Evolutionary conservation across 2,888 invertebrate genomes (phyloP), one percentile per base, ranked within the genome.

Genomic region (Mythimna loreyi): DNA sequence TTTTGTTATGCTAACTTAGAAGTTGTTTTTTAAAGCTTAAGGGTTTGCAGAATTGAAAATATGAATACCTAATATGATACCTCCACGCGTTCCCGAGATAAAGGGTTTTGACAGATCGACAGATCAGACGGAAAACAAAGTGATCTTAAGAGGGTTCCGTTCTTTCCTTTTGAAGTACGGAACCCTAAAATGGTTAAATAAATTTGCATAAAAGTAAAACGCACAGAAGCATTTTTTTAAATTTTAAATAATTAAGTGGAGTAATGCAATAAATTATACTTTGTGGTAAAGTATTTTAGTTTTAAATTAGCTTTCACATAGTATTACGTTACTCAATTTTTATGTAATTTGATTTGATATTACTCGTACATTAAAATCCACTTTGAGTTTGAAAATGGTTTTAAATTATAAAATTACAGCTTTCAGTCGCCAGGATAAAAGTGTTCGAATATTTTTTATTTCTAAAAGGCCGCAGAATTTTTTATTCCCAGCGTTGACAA

Each of bases 401-500:
- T 67, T 45, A 56, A 65, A 62, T 69, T 55, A 59, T 67, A 43
- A 64, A 67, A 60, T 62, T 58, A 70, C 45, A 30, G 49, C 47
- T 56, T 63, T 65, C 16, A 71, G 56, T 71, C 36, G 28, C 52
- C 21, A 52, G 43, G 43, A 62, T 53, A 64, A 75, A 70, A 65
- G 2, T 28, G 28, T 55, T n/a, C 36, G 0, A 21, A 16, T 25
- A 11, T 55, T 63, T 64, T 72, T 57, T 64, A 62, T 78, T 81
- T 80, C 65, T 75, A 59, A 82, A 87, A 85, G 83, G 77, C 80
- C 84, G 78, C 86, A 81, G 79, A 85, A 85, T 85, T 88, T 87
- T 89, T 89, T 86, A 87, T 89, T 87, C 86, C 67, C 77, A 75
- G 63, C 85, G 87, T 83, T 88, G 87, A 87, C 88, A 88, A 86